phyloP scores from a whole-genome alignment of 2,888 invertebrate genomes.

The Dolichopus griseipennis region DNA sequence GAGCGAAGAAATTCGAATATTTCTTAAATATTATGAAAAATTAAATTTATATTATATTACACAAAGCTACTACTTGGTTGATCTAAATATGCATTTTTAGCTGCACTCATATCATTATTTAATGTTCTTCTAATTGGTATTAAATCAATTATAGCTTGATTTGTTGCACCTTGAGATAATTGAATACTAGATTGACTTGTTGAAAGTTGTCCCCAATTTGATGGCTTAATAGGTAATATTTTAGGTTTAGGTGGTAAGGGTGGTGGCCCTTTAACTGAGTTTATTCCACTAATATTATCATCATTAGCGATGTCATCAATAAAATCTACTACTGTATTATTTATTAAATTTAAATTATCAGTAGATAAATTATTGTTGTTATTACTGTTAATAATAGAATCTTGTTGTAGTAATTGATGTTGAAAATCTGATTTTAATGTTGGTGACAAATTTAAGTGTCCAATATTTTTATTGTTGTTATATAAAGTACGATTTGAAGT shows the following conservation, averaged over 20 bases:
- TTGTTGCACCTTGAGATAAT: constrained; percentile 22
- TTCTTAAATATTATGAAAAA: too few species aligned
- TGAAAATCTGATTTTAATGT: constrained; percentile 18
- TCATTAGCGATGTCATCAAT: constrained; percentile 17
- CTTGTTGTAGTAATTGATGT: not conserved
- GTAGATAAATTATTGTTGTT: not conserved
- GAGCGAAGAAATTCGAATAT: too few species aligned
- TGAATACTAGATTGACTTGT: constrained; percentile 30
- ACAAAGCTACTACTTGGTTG: constrained; percentile 52
- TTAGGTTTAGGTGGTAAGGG: constrained; percentile 69
- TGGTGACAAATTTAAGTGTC: constrained; percentile 10
- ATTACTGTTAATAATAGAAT: not conserved
- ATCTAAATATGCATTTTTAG: constrained; percentile 49
- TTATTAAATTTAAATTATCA: constrained; percentile 11
- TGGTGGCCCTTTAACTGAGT: constrained; percentile 47
- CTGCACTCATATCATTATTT: constrained; percentile 26
- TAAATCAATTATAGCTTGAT: constrained; percentile 25
- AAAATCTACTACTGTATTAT: constrained; percentile 15
- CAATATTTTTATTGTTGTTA: constrained; percentile 13
- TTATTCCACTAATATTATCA: constrained; percentile 13
- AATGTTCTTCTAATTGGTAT: constrained; percentile 31
- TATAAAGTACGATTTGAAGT: constrained; percentile 32
- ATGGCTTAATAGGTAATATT: constrained; percentile 55
- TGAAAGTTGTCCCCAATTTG: constrained; percentile 46
- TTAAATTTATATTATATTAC: not conserved